Percentiles rank a stretch among this genome's conserved stretches.
phyloP scores from a whole-genome alignment of 2,113 vertebrate species.

The Cynopterus brachyotis region DNA sequence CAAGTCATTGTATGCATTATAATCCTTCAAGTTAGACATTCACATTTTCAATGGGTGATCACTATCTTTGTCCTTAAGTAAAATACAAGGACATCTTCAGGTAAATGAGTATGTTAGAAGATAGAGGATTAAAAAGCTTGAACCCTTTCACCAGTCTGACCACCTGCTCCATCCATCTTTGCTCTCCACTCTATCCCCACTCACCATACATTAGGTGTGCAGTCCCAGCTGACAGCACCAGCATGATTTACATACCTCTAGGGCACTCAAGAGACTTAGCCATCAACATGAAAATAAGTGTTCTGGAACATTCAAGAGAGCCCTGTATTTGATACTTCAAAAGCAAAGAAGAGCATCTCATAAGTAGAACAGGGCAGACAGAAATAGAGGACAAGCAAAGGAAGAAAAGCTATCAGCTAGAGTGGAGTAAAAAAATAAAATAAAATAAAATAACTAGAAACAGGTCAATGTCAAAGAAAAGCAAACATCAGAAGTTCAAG shows the following conservation, averaged over 20 bases:
- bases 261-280: not conserved
- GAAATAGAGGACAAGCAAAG: not conserved
- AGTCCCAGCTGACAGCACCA: not conserved
- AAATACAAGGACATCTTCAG: slow-evolving; percentile 44
- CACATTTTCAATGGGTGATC: not conserved
- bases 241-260: not conserved
- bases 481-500: not conserved
- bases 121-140: not conserved
- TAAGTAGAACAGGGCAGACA: not conserved
- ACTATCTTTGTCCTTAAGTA: slow-evolving; percentile 34
- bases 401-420: not conserved
- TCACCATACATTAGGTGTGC: not conserved
- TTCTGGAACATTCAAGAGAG: not conserved
- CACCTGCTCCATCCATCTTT: not conserved
- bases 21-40: slow-evolving; percentile 35
- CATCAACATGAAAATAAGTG: not conserved
- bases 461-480: not conserved
- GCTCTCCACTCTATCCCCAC: not conserved
- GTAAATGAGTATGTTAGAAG: slow-evolving; percentile 6
- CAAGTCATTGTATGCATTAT: not conserved
- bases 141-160: not conserved
- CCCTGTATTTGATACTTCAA: not conserved
- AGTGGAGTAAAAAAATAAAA: not conserved
- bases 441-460: not conserved
- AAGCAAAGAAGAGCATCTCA: not conserved